A percentile compares a stretch with the other conserved stretches of the same genome.
These are phyloP conservation scores for Spea bombifrons DNA, from an alignment of 2,113 vertebrate species.

Conservation along the genomic window DNA sequence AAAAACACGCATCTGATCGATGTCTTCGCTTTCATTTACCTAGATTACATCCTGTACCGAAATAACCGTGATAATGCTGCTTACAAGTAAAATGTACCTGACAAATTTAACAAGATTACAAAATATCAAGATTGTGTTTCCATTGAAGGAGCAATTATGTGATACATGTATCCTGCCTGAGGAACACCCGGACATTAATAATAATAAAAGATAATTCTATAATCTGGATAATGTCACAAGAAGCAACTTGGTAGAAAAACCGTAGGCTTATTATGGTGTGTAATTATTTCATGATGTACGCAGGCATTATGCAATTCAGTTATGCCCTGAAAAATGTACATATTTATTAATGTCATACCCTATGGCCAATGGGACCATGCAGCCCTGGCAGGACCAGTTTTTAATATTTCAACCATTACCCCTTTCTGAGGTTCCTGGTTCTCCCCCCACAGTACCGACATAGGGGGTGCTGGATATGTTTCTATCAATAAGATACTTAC, in stretches of 20 bases:
- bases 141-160: conserved; percentile 31
- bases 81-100: conserved; percentile 14
- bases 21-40: too few species aligned
- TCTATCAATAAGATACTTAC: too few species aligned
- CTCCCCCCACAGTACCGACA: too few species aligned
- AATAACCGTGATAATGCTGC: not conserved
- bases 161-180: conserved; percentile 14
- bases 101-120: conserved; percentile 30
- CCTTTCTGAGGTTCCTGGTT: too few species aligned
- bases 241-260: conserved; percentile 16
- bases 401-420: too few species aligned
- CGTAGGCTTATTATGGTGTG: conserved; percentile 22
- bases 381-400: too few species aligned
- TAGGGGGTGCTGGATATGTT: too few species aligned
- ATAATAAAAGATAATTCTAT: conserved; percentile 15
- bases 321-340: not conserved
- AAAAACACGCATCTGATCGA: too few species aligned
- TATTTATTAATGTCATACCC: too few species aligned
- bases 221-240: conserved; percentile 28
- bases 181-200: conserved; percentile 13
- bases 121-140: conserved; percentile 23
- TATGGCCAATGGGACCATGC: too few species aligned
- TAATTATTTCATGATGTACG: conserved; percentile 21
- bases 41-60: too few species aligned
- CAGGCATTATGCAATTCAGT: conserved; percentile 10